Evolutionary conservation across 1,140 invertebrate genomes (phyloP), one percentile per base, ranked within the genome.

Genomic region (Drosophila micromelanica): DNA sequence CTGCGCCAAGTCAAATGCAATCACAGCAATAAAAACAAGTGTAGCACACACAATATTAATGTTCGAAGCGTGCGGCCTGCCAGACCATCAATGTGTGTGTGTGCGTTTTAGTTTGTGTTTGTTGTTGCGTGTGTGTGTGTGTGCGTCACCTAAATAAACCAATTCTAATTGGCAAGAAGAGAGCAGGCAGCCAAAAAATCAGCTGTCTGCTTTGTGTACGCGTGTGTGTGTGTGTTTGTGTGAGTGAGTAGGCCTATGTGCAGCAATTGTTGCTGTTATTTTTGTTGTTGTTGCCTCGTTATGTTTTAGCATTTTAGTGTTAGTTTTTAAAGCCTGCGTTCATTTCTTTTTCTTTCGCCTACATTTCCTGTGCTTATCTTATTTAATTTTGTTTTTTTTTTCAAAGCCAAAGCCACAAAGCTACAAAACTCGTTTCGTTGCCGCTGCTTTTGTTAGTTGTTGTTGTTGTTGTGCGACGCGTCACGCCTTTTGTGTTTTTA

Each of bases 401-500:
- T 73, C 64, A 71, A 71, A 71, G 68, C 52, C 65, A 74, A 70
- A 74, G 65, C 59, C 67, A 74, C 45, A 74, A n/a, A n/a, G 65
- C 45, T 46, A 70, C 45, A 70, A 70, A 74, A 74, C 72, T 74
- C 43, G 72, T 74, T 74, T 74, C 45, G 30, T 70, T 57, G 55
- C 4, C 48, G 45, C 23, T 55, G 65, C 9, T 40, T 27, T 48
- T 48, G 45, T 61, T 52, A 56, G 38, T 17, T 52, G 17, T 35
- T 56, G 27, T 27, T 71, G 54, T 67, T 67, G 70, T 46, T 67
- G 62, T 54, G 32, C 55, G 42, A 54, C 65, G 57, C 71, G 65
- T 73, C 72, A 73, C 71, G 72, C 72, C 72, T 74, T 70, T 74
- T 74, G 67, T 74, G 65, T 74, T 74, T 73, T 74, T 69, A 74